Evolutionary conservation across 2,113 vertebrate species (phyloP).

Genomic region (Pangasianodon gigas): DNA sequence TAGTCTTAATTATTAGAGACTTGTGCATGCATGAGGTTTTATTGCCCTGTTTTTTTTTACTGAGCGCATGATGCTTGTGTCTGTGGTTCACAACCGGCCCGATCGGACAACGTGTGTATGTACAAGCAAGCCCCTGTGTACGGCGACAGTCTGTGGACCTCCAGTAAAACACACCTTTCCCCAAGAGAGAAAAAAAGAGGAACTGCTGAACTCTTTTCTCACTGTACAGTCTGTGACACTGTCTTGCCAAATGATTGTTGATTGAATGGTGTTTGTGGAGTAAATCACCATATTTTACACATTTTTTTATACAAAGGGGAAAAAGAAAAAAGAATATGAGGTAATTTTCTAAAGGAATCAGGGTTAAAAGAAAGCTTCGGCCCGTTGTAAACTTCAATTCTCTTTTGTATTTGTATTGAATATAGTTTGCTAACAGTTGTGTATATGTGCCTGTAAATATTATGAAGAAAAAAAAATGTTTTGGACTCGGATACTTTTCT

Average conservation of each 20-base stretch:
- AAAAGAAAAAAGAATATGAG: conserved; percentile 45
- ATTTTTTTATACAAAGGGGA: conserved; percentile 64
- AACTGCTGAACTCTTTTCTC: conserved; percentile 24
- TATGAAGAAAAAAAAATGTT: conserved; percentile 45
- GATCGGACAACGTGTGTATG: conserved; percentile 18
- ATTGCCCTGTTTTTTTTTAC: conserved; percentile 27
- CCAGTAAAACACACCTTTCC: conserved; percentile 21
- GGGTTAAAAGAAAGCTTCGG: conserved; percentile 41
- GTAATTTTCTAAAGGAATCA: conserved; percentile 59
- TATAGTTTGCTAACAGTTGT: conserved; percentile 73
- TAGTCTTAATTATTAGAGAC: conserved; percentile 53
- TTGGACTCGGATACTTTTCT: conserved; percentile 54
- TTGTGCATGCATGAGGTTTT: conserved; percentile 59
- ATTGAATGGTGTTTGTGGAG: conserved; percentile 28
- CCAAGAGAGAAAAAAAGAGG: conserved; percentile 23
- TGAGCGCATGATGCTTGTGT: conserved; percentile 44
- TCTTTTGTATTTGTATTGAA: conserved; percentile 69
- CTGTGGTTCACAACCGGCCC: conserved; percentile 28
- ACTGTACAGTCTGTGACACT: conserved; percentile 16
- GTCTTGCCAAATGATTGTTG: conserved; percentile 14
- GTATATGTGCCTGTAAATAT: conserved; percentile 77
- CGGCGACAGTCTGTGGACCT: conserved; percentile 33
- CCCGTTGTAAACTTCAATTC: conserved; percentile 44
- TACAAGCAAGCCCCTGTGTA: conserved; percentile 35
- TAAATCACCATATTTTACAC: conserved; percentile 43